phyloP scores from a whole-genome alignment of 2,797 vertebrate species.

The Zalophus californianus region DNA sequence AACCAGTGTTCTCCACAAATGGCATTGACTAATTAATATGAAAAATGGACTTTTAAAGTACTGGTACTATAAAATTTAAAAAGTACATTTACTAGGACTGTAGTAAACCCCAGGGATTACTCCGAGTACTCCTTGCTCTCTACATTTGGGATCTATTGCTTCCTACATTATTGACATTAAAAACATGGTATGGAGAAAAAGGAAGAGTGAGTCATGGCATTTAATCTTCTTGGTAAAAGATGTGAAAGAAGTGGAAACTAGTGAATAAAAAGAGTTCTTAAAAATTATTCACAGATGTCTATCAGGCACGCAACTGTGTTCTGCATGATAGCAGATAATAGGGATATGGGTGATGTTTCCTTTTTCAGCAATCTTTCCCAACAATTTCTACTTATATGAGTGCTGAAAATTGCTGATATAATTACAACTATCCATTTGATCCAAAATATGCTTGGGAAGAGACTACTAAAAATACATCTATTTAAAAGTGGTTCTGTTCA shows the following conservation, averaged over 20 bases:
- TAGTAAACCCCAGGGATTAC: background rate
- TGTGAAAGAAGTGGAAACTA: background rate
- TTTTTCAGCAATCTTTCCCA: conserved; percentile 37
- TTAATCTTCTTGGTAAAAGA: conserved; percentile 21
- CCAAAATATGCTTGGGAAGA: conserved; percentile 51
- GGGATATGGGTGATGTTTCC: background rate
- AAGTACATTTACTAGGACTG: background rate
- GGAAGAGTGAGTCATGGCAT: background rate
- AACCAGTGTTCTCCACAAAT: background rate
- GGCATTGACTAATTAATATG: conserved; percentile 18
- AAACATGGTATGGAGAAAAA: background rate
- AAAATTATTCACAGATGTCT: conserved; percentile 7
- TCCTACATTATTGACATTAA: conserved; percentile 5
- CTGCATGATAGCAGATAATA: background rate
- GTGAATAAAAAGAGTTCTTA: background rate
- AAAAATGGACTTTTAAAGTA: conserved; percentile 15
- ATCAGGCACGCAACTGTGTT: background rate
- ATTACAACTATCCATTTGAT: conserved; percentile 57
- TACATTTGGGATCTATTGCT: background rate
- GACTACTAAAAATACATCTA: conserved; percentile 42
- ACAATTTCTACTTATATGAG: background rate
- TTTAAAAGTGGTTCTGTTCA: conserved; percentile 40
- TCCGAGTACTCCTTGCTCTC: background rate
- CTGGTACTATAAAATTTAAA: background rate
- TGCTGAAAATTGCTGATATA: conserved; percentile 52